Base-by-base conservation (phyloP, 2,888 invertebrate genomes). In the Netelia virgata region DNA sequence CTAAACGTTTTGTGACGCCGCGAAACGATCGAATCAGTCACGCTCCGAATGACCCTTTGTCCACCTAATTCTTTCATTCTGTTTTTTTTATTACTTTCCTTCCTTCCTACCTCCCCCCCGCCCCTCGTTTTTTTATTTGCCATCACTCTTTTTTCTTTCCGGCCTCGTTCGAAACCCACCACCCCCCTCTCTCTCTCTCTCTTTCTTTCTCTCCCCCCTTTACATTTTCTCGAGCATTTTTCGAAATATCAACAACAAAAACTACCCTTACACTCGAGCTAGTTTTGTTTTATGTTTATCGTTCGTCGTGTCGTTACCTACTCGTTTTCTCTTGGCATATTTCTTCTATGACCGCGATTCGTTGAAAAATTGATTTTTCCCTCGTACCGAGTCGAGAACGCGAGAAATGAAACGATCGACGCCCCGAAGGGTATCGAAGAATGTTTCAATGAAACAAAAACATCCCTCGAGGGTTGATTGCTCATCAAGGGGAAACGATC, bases 1-100 rank as follows among this genome's bases (percentile, higher is more conserved):
- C 70, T 76, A 85, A 88, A 88, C 86, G 85, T 87, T 88, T 80
- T 66, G 75, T 53, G 47, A 79, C 66, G 64, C 79, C 75, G 57
- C 74, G 68, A 77, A 88, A 86, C 85, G 86, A 88, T 88, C 89
- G 86, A 87, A 88, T 87, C 85, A 85, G 86, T 87, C 88, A 87
- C 86, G 88, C 84, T 82, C 82, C 57, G 80, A 84, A 78, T 76
- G 75, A 86, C 72, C 87, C 86, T 87, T 84, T 86, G 85, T 84
- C 79, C 79, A 80, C 61, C 76, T 85, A 86, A 89, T 88, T 80
- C 80, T 69, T 73, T 47, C 70, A 55, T 85, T 68, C 76, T 77
- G 41, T 59, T 85, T 64, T 72, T 72, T 75, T 77, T 78, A 57
- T 70, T 28, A n/a, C 55, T 55, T 53, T 66, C 16, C 41, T 63